Evolutionary conservation across 2,888 invertebrate species (phyloP).

Genomic region (Oligia strigilis): DNA sequence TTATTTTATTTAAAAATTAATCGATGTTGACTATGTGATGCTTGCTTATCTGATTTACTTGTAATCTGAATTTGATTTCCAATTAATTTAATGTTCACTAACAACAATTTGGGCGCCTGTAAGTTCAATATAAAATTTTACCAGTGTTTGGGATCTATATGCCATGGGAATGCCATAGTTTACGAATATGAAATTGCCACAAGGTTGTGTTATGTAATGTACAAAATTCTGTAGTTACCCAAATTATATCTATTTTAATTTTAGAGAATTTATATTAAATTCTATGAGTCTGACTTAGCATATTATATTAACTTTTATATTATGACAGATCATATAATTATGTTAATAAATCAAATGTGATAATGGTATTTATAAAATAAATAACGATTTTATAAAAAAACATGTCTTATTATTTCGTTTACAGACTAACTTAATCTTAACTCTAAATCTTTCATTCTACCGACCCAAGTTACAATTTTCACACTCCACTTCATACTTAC

Average conservation of each 20-base stretch:
- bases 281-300: constrained; percentile 88
- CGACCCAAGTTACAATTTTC: not conserved
- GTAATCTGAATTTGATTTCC: constrained; percentile 32
- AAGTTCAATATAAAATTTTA: constrained; percentile 70
- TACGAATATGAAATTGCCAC: constrained; percentile 84
- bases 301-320: constrained; percentile 81
- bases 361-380: constrained; percentile 86
- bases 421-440: constrained; percentile 27
- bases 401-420: constrained; percentile 42
- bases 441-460: constrained; percentile 1
- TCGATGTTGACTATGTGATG: constrained; percentile 40
- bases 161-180: constrained; percentile 85
- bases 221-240: constrained; percentile 88
- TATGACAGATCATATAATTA: constrained; percentile 82
- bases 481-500: constrained; percentile 11
- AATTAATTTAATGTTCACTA: constrained; percentile 25
- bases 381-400: constrained; percentile 69
- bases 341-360: constrained; percentile 85
- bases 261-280: constrained; percentile 88
- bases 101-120: constrained; percentile 67
- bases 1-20: constrained; percentile 45
- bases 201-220: constrained; percentile 87
- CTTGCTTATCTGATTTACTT: constrained; percentile 33
- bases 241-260: constrained; percentile 81
- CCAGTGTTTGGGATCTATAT: constrained; percentile 60